These are phyloP conservation scores for Alexandromys fortis DNA, from an alignment of 2,113 vertebrate genomes.

Conservation along the genomic window DNA sequence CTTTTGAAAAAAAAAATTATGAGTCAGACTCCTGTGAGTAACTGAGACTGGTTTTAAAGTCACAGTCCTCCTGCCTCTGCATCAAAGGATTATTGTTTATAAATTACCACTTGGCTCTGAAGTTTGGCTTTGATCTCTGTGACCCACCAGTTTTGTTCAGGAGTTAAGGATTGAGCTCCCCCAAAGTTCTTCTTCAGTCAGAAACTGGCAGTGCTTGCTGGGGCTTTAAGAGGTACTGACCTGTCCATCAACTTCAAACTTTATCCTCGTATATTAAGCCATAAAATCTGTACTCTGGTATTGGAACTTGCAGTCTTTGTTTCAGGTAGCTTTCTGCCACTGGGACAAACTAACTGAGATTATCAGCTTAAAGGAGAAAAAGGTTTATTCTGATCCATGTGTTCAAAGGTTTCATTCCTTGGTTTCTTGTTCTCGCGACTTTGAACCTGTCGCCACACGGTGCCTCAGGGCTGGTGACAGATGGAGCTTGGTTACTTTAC, in stretches of 20 bases:
- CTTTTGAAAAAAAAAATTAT: not conserved
- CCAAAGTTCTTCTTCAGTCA: not conserved
- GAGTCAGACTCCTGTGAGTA: not conserved
- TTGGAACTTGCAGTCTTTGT: too few relatives aligned
- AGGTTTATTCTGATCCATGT: not conserved
- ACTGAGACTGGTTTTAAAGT: not conserved
- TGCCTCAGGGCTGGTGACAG: not conserved
- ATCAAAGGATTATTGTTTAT: not conserved
- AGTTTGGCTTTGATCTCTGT: conserved; percentile 36
- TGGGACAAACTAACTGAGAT: not conserved
- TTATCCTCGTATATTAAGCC: not conserved
- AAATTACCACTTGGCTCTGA: not conserved
- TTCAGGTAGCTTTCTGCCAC: not conserved
- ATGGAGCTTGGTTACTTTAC: not conserved
- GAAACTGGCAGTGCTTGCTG: not conserved
- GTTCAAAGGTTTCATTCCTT: not conserved
- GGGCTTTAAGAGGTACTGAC: not conserved
- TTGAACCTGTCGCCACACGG: not conserved
- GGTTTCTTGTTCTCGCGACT: not conserved
- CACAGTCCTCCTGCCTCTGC: not conserved
- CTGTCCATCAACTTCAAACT: not conserved
- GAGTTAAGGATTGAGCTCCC: not conserved
- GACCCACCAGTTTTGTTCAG: conserved; percentile 15
- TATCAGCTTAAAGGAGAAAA: too few relatives aligned
- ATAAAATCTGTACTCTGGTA: too few relatives aligned